These are phyloP conservation scores for Hyperoodon ampullatus DNA, from an alignment of 2,113 vertebrate species.

Conservation along the genomic window DNA sequence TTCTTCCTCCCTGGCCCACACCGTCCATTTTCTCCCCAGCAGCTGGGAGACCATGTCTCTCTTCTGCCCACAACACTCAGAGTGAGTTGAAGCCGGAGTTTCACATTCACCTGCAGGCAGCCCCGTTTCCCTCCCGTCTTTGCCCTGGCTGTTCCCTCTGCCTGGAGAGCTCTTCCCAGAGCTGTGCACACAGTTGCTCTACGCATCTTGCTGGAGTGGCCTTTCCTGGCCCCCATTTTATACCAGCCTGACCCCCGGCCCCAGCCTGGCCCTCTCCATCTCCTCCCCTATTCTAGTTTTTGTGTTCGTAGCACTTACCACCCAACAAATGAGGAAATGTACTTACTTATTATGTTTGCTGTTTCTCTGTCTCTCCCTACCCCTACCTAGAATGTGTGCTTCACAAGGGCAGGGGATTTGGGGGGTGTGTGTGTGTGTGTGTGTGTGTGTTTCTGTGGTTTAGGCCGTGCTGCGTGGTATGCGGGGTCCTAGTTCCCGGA, in stretches of 20 bases:
- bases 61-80: fast-evolving
- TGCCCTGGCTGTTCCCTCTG: neutral
- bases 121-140: neutral
- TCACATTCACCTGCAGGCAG: neutral
- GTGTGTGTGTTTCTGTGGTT: no score
- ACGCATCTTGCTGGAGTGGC: fast-evolving
- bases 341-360: neutral
- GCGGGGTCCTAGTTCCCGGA: no score
- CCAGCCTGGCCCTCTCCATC: neutral
- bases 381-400: neutral
- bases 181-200: neutral
- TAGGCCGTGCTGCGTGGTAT: no score
- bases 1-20: fast-evolving
- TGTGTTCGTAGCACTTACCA: neutral
- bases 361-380: neutral
- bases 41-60: fast-evolving
- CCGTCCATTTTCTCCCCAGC: neutral
- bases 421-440: neutral
- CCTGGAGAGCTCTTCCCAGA: neutral
- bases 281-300: no score
- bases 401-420: neutral
- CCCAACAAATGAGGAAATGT: neutral
- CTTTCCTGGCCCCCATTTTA: neutral
- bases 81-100: neutral
- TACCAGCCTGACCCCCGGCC: neutral